Base-by-base conservation (phyloP, 1,140 invertebrate species). In the Andrena cerasifolii region DNA sequence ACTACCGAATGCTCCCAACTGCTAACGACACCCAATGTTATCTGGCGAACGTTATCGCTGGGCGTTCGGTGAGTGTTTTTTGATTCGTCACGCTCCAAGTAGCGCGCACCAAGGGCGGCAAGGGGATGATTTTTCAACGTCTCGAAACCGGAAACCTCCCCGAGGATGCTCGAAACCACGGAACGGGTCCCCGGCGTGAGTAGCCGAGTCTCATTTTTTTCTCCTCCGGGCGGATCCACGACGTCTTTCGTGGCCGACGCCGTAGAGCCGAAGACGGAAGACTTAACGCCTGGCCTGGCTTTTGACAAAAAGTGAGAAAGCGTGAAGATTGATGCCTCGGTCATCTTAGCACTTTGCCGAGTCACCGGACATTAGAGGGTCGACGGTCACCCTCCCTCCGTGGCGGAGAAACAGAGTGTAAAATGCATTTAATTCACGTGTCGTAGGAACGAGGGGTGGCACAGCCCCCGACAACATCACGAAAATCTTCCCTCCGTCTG, bases 341-440 rank as follows among this genome's bases (percentile, higher is more conserved):
- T 87, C 87, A 87, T 87, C 85, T 86, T 81, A 83, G 83, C 87
- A 84, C 87, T 87, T 86, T 87, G 87, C 82, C 86, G 61, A 87
- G 87, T 89, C 87, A 89, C 87, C 80, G 84, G 87, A 88, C 87
- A 86, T 88, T 87, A 86, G 80, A 84, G 87, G 86, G 83, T 79
- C 67, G 79, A 21, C 16, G 18, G 45, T 21, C 45, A 53, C 73
- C 70, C 75, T 59, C 70, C 68, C 61, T 26, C 33, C 49, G 24
- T 51, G 49, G 36, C 54, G 73, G 58, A 66, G 77, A 88, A 89
- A 83, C 85, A 83, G 86, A 86, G 87, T 88, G 86, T 88, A 88
- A 88, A 88, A 88, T 87, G 86, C 81, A 88, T 87, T 88, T 88
- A 88, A 87, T 87, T 87, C 85, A 40, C 80, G 80, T 82, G 79